Base-by-base conservation (phyloP, 1,140 invertebrate species). In the Drosophila trapezifrons region DNA sequence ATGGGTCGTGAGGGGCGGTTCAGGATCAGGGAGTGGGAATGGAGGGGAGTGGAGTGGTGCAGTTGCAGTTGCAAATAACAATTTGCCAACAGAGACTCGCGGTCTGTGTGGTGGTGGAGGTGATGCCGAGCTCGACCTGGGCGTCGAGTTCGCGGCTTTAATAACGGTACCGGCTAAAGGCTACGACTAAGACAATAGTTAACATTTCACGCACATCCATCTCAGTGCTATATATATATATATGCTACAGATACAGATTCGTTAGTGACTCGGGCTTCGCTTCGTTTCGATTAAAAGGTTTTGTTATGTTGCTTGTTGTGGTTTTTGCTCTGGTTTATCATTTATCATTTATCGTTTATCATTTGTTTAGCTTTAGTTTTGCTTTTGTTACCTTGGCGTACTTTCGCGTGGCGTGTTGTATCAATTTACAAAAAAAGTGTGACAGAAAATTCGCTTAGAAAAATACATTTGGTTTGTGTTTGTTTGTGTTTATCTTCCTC, bases 171-270 rank as follows among this genome's bases (percentile, higher is more conserved):
- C 42, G 42, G 37, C 58, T 73, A 73, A 58, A 54, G 49, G 38
- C 73, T 76, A 76, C 38, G 43, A 77, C 74, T 77, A 77, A 58
- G 55, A 62, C 63, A 77, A 77, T 77, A 77, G 73, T 76, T 77
- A 77, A 77, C 74, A 76, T 70, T 54, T 77, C 43, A 71, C 43
- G 51, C 35, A 25, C 64, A 67, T 45, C 13, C 60, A 32, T 38
- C 13, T 42, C 12, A 18, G 13, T 32, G 47, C 55, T 51, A 35
- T 17, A 60, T 49, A 27, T 25, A 7, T 29, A 1, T 47, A n/a
- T 49, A 25, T 29, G 7, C 4, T 13, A 29, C 18, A 29, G 25
- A 46, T 38, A 54, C 38, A 42, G 37, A 43, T 54, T 73, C 54
- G n/a, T 59, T 35, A 17, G 22, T 32, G 38, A 17, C 29, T 63